These are phyloP conservation scores for Oryzias curvinotus DNA, from an alignment of 2,113 vertebrate genomes.

Conservation along the genomic window DNA sequence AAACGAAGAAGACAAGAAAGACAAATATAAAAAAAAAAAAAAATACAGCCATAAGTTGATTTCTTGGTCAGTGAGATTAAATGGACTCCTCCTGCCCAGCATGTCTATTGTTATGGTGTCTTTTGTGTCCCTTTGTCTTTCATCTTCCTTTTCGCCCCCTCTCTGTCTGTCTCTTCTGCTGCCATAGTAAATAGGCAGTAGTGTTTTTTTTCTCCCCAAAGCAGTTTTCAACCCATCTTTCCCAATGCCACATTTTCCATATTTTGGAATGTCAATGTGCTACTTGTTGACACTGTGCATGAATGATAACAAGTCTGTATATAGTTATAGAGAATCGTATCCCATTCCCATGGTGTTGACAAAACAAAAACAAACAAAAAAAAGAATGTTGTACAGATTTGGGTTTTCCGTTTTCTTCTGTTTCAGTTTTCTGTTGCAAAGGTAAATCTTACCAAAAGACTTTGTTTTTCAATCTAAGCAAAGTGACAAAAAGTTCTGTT, in stretches of 20 bases:
- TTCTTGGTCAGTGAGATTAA: slow-evolving; percentile 67
- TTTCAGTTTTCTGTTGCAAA: slow-evolving; percentile 30
- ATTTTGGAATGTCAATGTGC: slow-evolving; percentile 82
- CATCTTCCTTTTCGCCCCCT: slow-evolving; percentile 22
- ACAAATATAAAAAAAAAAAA: slow-evolving; percentile 32
- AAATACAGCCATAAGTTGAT: slow-evolving; percentile 77
- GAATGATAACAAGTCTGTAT: slow-evolving; percentile 83
- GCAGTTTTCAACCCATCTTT: slow-evolving; percentile 20
- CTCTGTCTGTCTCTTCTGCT: slow-evolving; percentile 34
- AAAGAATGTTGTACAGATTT: slow-evolving; percentile 78
- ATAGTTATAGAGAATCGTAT: slow-evolving; percentile 77
- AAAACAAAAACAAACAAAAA: slow-evolving; percentile 52
- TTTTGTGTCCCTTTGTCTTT: slow-evolving; percentile 52
- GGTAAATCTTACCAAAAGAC: slow-evolving; percentile 40
- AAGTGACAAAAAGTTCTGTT: slow-evolving; percentile 29
- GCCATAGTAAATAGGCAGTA: slow-evolving; percentile 50
- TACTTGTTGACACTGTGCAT: slow-evolving; percentile 84
- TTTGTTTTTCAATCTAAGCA: slow-evolving; percentile 51
- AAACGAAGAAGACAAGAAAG: slow-evolving; percentile 14
- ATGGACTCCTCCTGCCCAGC: slow-evolving; percentile 67
- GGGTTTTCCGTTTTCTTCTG: slow-evolving; percentile 52
- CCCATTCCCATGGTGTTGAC: slow-evolving; percentile 70
- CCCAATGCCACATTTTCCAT: slow-evolving; percentile 66
- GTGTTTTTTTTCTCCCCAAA: slow-evolving; percentile 21
- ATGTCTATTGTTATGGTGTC: slow-evolving; percentile 71